phyloP scores from a whole-genome alignment of 2,888 invertebrate species.

The Cremastobaeus sp. region DNA sequence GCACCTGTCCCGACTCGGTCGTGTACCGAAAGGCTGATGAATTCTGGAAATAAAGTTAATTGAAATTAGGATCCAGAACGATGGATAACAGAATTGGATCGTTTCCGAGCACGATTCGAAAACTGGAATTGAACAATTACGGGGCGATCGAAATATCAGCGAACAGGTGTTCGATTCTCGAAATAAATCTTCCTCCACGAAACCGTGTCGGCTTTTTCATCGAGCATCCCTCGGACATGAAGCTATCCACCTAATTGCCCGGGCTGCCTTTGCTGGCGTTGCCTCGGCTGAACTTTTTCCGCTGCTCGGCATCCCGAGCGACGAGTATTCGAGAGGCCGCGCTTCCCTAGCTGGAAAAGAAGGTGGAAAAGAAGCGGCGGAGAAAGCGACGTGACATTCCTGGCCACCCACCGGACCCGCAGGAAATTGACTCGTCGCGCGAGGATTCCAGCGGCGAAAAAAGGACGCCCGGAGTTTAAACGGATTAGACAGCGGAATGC shows the following conservation, averaged over 20 bases:
- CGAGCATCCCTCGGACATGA: constrained; percentile 1
- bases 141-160: neutral
- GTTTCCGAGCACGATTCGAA: no score
- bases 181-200: neutral
- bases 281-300: constrained; percentile 13
- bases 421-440: constrained; percentile 76
- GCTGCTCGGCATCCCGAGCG: neutral
- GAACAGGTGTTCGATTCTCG: constrained; percentile 6
- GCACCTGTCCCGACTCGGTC: no score
- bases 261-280: neutral
- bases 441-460: constrained; percentile 63
- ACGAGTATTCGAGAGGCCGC: constrained; percentile 2
- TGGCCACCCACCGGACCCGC: constrained; percentile 69
- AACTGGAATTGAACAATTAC: neutral
- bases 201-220: neutral
- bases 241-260: constrained; percentile 9
- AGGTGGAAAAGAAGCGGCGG: neutral
- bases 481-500: constrained; percentile 78
- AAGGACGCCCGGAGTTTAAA: constrained; percentile 73
- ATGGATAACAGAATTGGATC: no score
- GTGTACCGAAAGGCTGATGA: no score
- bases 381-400: constrained; percentile 45
- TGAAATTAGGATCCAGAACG: no score
- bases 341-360: constrained; percentile 44
- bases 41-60: no score